Percentiles rank a stretch among this genome's conserved stretches.
Conservation (phyloP, 1,140 invertebrate genomes). For the Lucilia sericata region DNA sequence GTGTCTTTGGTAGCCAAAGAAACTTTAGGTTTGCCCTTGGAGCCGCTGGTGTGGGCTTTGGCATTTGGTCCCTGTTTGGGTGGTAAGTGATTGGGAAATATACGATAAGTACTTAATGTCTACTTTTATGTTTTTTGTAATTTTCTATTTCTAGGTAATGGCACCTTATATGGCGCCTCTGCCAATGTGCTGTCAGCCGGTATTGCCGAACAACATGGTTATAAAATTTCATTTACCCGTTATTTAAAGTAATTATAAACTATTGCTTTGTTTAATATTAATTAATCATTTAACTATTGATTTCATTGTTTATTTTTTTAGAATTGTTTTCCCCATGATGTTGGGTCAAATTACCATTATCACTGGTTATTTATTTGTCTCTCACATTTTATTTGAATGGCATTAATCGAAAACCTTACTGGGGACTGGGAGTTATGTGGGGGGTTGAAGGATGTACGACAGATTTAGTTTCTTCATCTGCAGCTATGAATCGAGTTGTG, state of each 20-base stretch:
- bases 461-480: too few relatives aligned
- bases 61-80: constrained; percentile 84
- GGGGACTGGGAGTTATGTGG: too few relatives aligned
- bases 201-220: constrained; percentile 85
- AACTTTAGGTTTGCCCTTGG: constrained; percentile 74
- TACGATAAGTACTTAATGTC: background rate
- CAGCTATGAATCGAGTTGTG: background rate
- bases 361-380: constrained; percentile 77
- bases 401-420: constrained; percentile 56
- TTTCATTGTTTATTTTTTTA: constrained; percentile 58
- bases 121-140: constrained; percentile 25
- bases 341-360: constrained; percentile 75
- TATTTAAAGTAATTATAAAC: constrained; percentile 53
- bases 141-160: constrained; percentile 74
- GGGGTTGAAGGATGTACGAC: background rate
- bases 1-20: constrained; percentile 73
- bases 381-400: constrained; percentile 77
- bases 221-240: constrained; percentile 76
- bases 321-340: constrained; percentile 83
- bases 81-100: constrained; percentile 69
- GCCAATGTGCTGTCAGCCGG: constrained; percentile 86
- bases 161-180: constrained; percentile 84
- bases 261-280: background rate
- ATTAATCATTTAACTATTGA: background rate
- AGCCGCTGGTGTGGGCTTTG: constrained; percentile 80